Percentiles rank a stretch among this genome's conserved stretches.
These are phyloP conservation scores for Temnothorax longispinosus DNA, from an alignment of 1,140 invertebrate genomes.

Conservation along the genomic window DNA sequence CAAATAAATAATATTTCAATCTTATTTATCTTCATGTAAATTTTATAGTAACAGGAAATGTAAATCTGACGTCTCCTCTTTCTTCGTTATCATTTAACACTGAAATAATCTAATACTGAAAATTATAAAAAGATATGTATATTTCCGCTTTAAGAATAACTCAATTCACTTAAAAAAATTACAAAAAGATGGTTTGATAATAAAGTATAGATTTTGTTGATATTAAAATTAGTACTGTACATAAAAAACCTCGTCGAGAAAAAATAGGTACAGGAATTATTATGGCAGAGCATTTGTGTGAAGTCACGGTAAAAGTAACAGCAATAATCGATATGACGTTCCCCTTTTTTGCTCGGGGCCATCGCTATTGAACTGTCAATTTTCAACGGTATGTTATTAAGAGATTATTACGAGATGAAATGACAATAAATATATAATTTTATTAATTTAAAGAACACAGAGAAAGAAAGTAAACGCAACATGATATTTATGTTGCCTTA, in stretches of 20 bases:
- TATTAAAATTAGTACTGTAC: not conserved
- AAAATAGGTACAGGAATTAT: not conserved
- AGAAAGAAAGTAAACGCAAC: not conserved
- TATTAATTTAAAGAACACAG: slow-evolving; percentile 9
- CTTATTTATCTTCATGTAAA: not conserved
- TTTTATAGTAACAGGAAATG: not conserved
- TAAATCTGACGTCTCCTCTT: not conserved
- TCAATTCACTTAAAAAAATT: not conserved
- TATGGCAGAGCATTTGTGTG: not conserved
- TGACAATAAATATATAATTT: not conserved
- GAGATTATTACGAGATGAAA: not conserved
- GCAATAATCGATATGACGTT: slow-evolving; percentile 15
- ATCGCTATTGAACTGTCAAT: slow-evolving; percentile 53
- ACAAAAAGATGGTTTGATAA: not conserved
- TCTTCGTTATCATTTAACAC: not conserved
- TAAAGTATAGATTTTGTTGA: not conserved
- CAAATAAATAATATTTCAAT: not conserved
- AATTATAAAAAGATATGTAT: not conserved
- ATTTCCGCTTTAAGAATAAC: not conserved
- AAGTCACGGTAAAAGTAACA: slow-evolving; percentile 1
- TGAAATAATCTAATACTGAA: not conserved
- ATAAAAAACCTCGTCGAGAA: not conserved
- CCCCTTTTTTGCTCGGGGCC: slow-evolving; percentile 13
- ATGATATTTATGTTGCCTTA: not conserved
- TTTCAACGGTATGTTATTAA: not conserved